Conservation (phyloP, 2,113 vertebrate species). For the Psilopsiagon aurifrons region DNA sequence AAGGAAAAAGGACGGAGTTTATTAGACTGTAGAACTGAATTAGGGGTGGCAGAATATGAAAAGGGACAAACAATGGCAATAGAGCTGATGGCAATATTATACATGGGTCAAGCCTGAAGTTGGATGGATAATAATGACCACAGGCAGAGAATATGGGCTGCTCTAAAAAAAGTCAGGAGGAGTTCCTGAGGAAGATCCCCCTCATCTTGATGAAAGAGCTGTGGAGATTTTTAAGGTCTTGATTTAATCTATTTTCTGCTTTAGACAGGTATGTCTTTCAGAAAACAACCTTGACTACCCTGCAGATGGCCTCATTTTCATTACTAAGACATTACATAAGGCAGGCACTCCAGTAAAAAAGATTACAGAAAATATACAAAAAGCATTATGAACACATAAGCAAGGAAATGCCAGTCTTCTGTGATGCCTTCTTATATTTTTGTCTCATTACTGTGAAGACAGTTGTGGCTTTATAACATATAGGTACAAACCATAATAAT, state of each 20-base stretch:
- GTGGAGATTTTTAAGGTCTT: neutral
- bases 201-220: neutral
- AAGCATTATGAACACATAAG: neutral
- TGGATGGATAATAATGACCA: accelerated
- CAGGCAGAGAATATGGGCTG: neutral
- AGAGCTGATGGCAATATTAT: neutral
- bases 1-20: neutral
- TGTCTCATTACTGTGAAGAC: neutral
- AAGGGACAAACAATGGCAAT: neutral
- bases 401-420: neutral
- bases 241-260: neutral
- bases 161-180: neutral
- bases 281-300: constrained; percentile 1
- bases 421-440: neutral
- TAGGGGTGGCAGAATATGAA: neutral
- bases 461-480: neutral
- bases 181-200: neutral
- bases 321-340: constrained; percentile 21
- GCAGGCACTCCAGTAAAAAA: neutral
- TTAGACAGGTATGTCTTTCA: neutral
- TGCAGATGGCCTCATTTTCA: constrained; percentile 9
- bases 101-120: neutral
- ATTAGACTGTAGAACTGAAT: neutral
- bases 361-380: constrained; percentile 22
- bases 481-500: neutral